Base-by-base conservation (phyloP, 2,113 vertebrate genomes). In the Climacteris rufus region DNA sequence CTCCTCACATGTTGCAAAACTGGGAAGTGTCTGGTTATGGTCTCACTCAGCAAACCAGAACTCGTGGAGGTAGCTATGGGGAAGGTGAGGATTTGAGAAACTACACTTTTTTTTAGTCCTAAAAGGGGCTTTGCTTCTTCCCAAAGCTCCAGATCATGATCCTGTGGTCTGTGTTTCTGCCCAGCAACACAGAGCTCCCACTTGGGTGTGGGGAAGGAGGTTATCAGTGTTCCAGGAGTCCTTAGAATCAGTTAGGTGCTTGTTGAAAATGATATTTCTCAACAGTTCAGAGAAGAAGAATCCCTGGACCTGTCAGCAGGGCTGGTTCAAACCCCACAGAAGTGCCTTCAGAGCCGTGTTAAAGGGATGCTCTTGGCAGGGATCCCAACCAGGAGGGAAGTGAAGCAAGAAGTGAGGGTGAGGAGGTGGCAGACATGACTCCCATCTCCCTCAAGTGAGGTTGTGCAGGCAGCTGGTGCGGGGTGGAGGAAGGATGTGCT, bases 281-380 rank as follows among this genome's bases (percentile, higher is more conserved):
- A 63, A 28, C 49, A 27, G 31, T 27, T 76, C 7, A 49, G 53
- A 57, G 52, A 49, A 35, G n/a, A 70, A 28, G 35, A 68, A 45
- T 10, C 9, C n/a, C 33, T 59, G 7, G 2, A 3, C 5, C 23
- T 40, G 31, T 9, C 25, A 69, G 81, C 72, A n/a, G n/a, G 0
- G 0, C 24, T 37, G 6, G 27, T 22, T 53, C 47, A 31, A 31
- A 24, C 30, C 20, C 63, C 1, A 0, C 30, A 47, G 11, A 5
- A 2, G 1, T 18, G 25, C 25, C 35, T 60, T 69, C 10, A n/a
- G 4, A 60, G 10, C 42, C 4, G 1, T 12, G 2, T 3, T 39
- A 2, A 54, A 54, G 15, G 28, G 40, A 3, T 66, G 15, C 21
- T 80, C 44, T 35, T 47, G 66, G 25, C 63, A 80, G 39, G 2